Base-by-base conservation (phyloP, 1,140 invertebrate species). In the Laodelphax striatellus region DNA sequence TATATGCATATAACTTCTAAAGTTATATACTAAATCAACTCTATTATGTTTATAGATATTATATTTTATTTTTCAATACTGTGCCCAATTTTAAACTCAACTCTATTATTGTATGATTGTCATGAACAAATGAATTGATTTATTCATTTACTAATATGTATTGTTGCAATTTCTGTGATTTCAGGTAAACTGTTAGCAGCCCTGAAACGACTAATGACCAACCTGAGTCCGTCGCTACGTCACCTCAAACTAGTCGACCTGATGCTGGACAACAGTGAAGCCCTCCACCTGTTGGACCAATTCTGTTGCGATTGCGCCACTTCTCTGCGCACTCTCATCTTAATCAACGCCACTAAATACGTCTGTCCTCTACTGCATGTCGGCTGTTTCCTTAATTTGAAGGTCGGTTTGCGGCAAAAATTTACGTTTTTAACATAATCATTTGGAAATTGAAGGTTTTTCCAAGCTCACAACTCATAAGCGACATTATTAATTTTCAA, bases 301-400 rank as follows among this genome's bases (percentile, higher is more conserved):
- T 82, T 90, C 10, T 84, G 85, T 57, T 70, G 73, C 41, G 78
- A 77, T 57, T 86, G 85, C 65, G 81, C 79, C 53, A 77, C 83
- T 58, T 82, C 80, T 4, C 73, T 93, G 53, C 69, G 70, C 10
- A 79, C 78, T 10, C 73, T 94, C 2, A 77, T 82, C 38, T 66
- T 94, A 1, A 80, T 91, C 22, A 92, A 94, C 72, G 77, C 84
- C 5, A 90, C 87, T 0, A 88, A 81, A 66, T 73, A 76, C n/a
- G 77, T 80, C 31, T 88, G 84, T 64, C 82, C 83, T n/a, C 73
- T 92, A 5, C 73, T 91, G 58, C 88, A 92, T 70, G 78, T 85
- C 28, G 87, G 85, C 1, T 79, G 87, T 19, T 93, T 93, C 69
- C 66, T 88, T 17, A 88, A 89, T 71, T 75, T 88, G 62, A 74